Evolutionary conservation across 1,140 invertebrate genomes (phyloP).

Genomic region (Calosoma granatense): DNA sequence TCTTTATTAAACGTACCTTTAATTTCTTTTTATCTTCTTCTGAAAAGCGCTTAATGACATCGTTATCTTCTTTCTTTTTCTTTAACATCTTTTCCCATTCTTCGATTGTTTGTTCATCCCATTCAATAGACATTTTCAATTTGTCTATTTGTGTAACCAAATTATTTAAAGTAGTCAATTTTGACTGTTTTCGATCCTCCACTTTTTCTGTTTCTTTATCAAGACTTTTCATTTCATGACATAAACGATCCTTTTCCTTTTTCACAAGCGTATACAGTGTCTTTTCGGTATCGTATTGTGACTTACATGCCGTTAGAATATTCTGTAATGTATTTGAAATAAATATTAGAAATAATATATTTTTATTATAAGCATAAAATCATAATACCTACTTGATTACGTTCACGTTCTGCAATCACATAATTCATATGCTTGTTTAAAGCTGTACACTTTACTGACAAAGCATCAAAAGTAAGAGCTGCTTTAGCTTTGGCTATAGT

Average conservation of each 20-base stretch:
- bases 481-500: constrained; percentile 23
- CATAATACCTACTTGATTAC: constrained; percentile 42
- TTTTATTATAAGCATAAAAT: background rate
- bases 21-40: constrained; percentile 51
- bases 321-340: constrained; percentile 24
- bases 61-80: constrained; percentile 46
- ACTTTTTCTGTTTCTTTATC: constrained; percentile 41
- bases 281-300: constrained; percentile 51
- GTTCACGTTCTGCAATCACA: constrained; percentile 41
- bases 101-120: constrained; percentile 47
- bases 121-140: constrained; percentile 45
- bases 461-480: constrained; percentile 19
- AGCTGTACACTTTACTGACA: constrained; percentile 33
- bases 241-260: constrained; percentile 39
- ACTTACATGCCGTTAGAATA: constrained; percentile 45
- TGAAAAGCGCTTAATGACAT: constrained; percentile 50
- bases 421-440: constrained; percentile 41
- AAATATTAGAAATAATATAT: constrained; percentile 10
- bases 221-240: constrained; percentile 38
- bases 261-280: constrained; percentile 40
- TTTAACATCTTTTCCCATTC: constrained; percentile 51
- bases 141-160: constrained; percentile 44
- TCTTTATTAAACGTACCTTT: constrained; percentile 17
- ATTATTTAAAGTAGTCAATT: constrained; percentile 22
- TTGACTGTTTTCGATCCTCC: constrained; percentile 31